Base-by-base conservation (phyloP, 2,888 invertebrate species). In the Pachliopta kotzebuea region DNA sequence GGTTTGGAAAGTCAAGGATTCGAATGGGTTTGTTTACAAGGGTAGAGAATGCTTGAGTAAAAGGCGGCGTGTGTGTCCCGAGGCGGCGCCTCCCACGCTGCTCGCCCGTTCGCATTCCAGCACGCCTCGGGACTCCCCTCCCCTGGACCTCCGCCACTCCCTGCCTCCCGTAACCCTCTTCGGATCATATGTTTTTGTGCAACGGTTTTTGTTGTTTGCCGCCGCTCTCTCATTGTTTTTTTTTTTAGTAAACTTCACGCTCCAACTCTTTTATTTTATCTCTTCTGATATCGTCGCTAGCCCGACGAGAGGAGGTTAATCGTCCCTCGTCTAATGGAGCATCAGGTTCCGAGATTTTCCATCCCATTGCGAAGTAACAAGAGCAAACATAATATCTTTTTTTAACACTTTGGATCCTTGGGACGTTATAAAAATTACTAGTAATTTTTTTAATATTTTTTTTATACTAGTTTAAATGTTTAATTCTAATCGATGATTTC, bases 101-200 rank as follows among this genome's bases (percentile, higher is more conserved):
- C 90, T 85, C 79, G 86, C 85, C 81, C 81, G 90, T 86, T 86
- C 89, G 86, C 91, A 90, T 90, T 91, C 91, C 90, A 88, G 86
- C 91, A 90, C 90, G 90, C 90, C 90, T 87, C 83, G 80, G 82
- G 80, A 77, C 82, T 79, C 81, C 84, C 82, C 72, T 70, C 24
- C 76, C 76, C 72, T 78, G 69, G 75, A 73, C 70, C 49, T 76
- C 72, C 79, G 71, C 75, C 74, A 69, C 70, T 61, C 69, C 67
- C 66, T 62, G 70, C 66, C 74, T 20, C 83, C 86, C 85, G 73
- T 78, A 77, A 81, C 86, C 87, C 88, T 85, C 89, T 84, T 85
- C 86, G 87, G 90, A 90, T 91, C 91, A 91, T 91, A 91, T 91
- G 91, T 91, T 91, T 91, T 91, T 91, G 86, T 90, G 88, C 90